A percentile compares a stretch with the other conserved stretches of the same genome.
Conservation (phyloP, 30 jellyfish, hydroid and myxozoan species). For the Haliclystus octoradiatus region DNA sequence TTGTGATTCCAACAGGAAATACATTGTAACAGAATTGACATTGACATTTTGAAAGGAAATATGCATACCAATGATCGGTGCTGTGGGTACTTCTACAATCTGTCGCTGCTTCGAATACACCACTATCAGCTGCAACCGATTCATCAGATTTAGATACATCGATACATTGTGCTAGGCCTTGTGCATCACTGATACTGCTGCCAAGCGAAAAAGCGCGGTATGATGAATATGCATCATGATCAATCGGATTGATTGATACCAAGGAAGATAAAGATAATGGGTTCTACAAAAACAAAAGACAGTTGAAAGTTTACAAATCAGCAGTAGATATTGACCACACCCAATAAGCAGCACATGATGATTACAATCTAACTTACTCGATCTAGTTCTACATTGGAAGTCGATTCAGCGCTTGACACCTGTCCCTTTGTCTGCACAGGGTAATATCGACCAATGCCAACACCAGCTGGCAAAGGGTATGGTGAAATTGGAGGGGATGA, state of each 20-base stretch:
- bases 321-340: too few species aligned
- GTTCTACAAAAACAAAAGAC: too few species aligned
- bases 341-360: too few species aligned
- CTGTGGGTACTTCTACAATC: slow-evolving; percentile 8
- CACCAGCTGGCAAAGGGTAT: slow-evolving; percentile 2
- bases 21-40: too few species aligned
- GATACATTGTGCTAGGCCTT: slow-evolving; percentile 12
- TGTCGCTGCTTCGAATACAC: slow-evolving; percentile 86
- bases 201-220: background rate
- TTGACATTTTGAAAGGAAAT: too few species aligned
- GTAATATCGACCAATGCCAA: background rate
- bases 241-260: too few species aligned
- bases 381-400: background rate
- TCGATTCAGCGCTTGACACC: background rate
- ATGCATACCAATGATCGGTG: background rate
- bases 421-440: background rate
- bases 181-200: background rate
- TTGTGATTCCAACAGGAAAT: too few species aligned
- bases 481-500: slow-evolving; percentile 88
- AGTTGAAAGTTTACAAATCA: too few species aligned
- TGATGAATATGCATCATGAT: background rate
- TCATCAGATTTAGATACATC: slow-evolving; percentile 88
- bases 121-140: slow-evolving; percentile 99
- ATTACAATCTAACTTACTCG: too few species aligned
- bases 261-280: too few species aligned